These are phyloP conservation scores for Chaenogobius annularis DNA, from an alignment of 2,113 vertebrate species.

Conservation along the genomic window DNA sequence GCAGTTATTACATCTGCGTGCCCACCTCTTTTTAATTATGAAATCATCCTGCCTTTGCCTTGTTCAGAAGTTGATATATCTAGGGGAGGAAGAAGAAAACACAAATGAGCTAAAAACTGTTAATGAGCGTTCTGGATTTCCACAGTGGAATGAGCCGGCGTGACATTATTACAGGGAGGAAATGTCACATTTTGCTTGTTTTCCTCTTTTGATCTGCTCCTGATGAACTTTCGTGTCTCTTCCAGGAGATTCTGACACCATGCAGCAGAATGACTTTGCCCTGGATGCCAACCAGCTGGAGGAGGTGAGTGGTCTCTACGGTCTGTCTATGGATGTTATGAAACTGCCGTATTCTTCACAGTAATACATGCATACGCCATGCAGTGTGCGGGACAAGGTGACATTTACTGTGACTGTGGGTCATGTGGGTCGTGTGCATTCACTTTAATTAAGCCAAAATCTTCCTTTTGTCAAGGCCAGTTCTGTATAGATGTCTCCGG, in stretches of 20 bases:
- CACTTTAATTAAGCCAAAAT: not conserved
- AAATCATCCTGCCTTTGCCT: not conserved
- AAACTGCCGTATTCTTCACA: not conserved
- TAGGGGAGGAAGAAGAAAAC: not conserved
- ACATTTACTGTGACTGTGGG: not conserved
- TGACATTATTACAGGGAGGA: not conserved
- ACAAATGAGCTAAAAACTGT: not conserved
- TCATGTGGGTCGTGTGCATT: not conserved
- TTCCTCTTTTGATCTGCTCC: constrained; percentile 2
- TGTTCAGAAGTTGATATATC: not conserved
- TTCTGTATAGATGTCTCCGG: not conserved
- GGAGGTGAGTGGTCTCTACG: constrained; percentile 50
- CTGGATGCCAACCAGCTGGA: constrained; percentile 59
- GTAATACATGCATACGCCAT: not conserved
- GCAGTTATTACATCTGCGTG: too few species aligned
- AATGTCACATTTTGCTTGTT: not conserved
- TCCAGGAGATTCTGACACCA: constrained; percentile 59
- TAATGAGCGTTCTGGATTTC: not conserved
- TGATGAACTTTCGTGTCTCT: constrained; percentile 17
- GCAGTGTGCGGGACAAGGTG: not conserved
- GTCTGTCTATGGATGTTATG: not conserved
- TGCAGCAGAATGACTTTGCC: constrained; percentile 70
- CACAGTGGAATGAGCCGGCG: not conserved
- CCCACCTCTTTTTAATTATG: not conserved
- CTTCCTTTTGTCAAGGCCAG: not conserved